Evolutionary conservation across 2,113 vertebrate genomes (phyloP), one percentile per base, ranked within the genome.

Genomic region (Gnathonemus longibarbis): DNA sequence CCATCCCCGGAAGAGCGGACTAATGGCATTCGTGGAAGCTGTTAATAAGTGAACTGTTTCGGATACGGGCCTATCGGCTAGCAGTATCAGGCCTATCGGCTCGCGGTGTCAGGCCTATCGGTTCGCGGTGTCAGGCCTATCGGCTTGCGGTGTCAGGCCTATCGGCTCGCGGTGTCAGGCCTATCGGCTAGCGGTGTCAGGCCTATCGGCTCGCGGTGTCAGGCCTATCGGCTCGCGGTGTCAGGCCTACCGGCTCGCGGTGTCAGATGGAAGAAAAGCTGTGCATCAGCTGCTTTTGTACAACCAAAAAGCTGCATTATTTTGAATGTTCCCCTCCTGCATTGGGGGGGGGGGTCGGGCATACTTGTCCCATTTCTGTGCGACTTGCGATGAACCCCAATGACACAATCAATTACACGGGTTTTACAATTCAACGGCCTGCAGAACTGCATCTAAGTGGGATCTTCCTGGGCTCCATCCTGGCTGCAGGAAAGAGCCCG

Each of bases 11-110:
- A 96, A 96, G 93, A 95, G 94, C 95, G 94, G 94, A 96, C 95
- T 94, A 97, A 96, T 96, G 95, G 93, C 96, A 96, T 97, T 96
- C 96, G 95, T 96, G 96, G 95, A 96, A 96, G 95, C 94, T 95
- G 93, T 48, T 84, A 48, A 84, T 96, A 96, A 96, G 96, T 87
- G 48, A 27, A 35, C 85, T 35, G 85, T 53, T 56, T 35, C 50
- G 15, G 24, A 53, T 95, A 96, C 93, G 95, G 95, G 94, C 91
- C 94, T 94, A 95, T 94, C 96, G 96, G 39, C 39, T 39, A 0
- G 3, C 39, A 2, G 39, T 39, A 0, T 39, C 39, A 3, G 39
- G 39, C 39, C 39, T 39, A 3, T 42, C 39, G 39, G 39, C 39
- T 42, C 0, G 39, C 39, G 39, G 39, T 39, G 0, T 39, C 39